Evolutionary conservation across 2,797 vertebrate genomes (phyloP).

Genomic region (Fringilla coelebs): DNA sequence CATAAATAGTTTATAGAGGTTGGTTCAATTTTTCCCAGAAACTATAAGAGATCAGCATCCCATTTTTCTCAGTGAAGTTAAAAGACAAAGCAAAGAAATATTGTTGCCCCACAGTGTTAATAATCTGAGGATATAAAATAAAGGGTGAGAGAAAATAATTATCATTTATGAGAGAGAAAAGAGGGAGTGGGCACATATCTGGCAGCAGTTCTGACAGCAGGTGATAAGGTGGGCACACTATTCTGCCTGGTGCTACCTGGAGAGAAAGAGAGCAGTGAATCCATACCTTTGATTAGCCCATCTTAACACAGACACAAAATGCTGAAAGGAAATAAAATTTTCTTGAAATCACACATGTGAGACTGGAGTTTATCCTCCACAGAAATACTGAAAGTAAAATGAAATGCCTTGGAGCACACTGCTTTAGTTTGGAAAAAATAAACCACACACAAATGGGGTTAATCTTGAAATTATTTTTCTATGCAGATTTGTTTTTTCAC

Average conservation of each 20-base stretch:
- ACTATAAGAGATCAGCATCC: background rate
- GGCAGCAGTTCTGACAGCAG: background rate
- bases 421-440: background rate
- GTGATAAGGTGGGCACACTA: background rate
- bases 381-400: background rate
- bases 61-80: background rate
- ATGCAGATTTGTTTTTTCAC: background rate
- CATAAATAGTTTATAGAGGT: background rate
- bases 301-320: background rate
- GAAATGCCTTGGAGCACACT: background rate
- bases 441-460: background rate
- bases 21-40: background rate
- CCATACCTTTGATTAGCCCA: background rate
- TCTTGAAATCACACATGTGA: background rate
- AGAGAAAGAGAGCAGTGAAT: background rate
- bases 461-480: background rate
- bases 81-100: background rate
- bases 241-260: background rate
- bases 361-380: background rate
- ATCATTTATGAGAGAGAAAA: background rate
- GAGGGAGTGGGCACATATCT: rapidly evolving
- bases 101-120: background rate
- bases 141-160: background rate
- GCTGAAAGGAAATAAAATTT: background rate
- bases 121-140: background rate